These are phyloP conservation scores for Agonopterix alstromeriana DNA, from an alignment of 2,888 invertebrate genomes.

Conservation along the genomic window DNA sequence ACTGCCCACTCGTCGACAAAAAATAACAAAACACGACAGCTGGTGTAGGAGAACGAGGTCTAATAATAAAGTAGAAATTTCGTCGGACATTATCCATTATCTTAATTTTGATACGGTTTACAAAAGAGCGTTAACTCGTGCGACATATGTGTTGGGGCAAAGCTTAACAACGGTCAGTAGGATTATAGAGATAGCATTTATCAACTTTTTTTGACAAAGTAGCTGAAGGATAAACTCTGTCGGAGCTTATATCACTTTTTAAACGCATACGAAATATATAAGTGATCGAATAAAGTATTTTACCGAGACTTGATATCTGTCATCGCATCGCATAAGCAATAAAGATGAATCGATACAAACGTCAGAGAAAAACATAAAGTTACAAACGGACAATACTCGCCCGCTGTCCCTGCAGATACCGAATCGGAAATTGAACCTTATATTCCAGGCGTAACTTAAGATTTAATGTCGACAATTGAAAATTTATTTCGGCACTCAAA, in stretches of 20 bases:
- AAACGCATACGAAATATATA: slow-evolving; percentile 8
- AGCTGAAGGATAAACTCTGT: neutral
- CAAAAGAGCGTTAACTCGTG: slow-evolving; percentile 66
- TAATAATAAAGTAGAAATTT: slow-evolving; percentile 64
- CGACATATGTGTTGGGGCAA: slow-evolving; percentile 55
- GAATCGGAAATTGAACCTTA: slow-evolving; percentile 23
- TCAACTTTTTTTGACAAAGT: slow-evolving; percentile 5
- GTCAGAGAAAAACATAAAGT: slow-evolving; percentile 9
- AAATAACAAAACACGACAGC: slow-evolving; percentile 58
- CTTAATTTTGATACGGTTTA: slow-evolving; percentile 72
- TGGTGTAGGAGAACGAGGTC: slow-evolving; percentile 42
- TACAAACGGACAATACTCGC: slow-evolving; percentile 11
- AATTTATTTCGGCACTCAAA: slow-evolving; percentile 35
- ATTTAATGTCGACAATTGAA: slow-evolving; percentile 12
- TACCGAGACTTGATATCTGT: slow-evolving; percentile 15
- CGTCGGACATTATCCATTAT: slow-evolving; percentile 69
- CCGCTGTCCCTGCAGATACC: slow-evolving; percentile 6
- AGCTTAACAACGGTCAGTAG: slow-evolving; percentile 30
- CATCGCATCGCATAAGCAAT: slow-evolving; percentile 19
- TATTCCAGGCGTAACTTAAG: slow-evolving; percentile 10
- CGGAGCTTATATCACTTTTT: neutral
- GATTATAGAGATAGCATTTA: slow-evolving; percentile 23
- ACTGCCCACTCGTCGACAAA: slow-evolving; percentile 46
- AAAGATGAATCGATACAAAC: slow-evolving; percentile 22
- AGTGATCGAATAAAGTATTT: slow-evolving; percentile 12